These are phyloP conservation scores for Tenthredo distinguenda DNA, from an alignment of 2,888 invertebrate species.

Conservation along the genomic window DNA sequence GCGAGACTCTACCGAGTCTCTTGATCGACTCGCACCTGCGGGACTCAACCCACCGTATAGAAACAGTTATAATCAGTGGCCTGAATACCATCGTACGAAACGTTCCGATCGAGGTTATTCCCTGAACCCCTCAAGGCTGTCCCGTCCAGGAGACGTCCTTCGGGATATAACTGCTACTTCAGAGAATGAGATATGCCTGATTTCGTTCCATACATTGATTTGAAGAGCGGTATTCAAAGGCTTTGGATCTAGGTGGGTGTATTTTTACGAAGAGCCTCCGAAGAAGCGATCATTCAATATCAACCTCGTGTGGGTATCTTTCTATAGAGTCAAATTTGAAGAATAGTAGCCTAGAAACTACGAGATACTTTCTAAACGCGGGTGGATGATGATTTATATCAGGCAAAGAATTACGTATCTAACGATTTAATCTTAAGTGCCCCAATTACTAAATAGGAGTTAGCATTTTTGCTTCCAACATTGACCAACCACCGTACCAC, in stretches of 20 bases:
- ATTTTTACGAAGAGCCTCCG: neutral
- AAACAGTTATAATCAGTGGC: constrained; percentile 17
- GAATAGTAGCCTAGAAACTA: neutral
- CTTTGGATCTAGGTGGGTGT: neutral
- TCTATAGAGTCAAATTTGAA: constrained; percentile 25
- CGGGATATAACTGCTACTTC: constrained; percentile 12
- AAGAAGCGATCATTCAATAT: constrained; percentile 4
- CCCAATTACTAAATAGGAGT: constrained; percentile 35
- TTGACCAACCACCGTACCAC: constrained; percentile 20
- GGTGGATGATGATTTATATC: constrained; percentile 36
- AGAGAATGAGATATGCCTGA: neutral
- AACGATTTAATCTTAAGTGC: constrained; percentile 40
- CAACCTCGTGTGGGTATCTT: neutral
- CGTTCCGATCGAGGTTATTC: constrained; percentile 27
- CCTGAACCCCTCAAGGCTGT: constrained; percentile 34
- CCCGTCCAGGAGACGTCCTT: constrained; percentile 45
- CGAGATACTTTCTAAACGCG: constrained; percentile 38
- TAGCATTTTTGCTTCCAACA: neutral
- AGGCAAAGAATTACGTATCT: constrained; percentile 18
- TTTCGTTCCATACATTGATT: neutral
- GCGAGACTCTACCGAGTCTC: too few relatives aligned
- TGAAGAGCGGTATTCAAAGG: neutral
- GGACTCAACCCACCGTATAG: neutral
- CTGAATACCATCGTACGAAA: constrained; percentile 9
- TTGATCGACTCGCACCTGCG: neutral